phyloP scores from a whole-genome alignment of 92 coral and sea anemone genomes.

The Zoanthus sansibaricus region DNA sequence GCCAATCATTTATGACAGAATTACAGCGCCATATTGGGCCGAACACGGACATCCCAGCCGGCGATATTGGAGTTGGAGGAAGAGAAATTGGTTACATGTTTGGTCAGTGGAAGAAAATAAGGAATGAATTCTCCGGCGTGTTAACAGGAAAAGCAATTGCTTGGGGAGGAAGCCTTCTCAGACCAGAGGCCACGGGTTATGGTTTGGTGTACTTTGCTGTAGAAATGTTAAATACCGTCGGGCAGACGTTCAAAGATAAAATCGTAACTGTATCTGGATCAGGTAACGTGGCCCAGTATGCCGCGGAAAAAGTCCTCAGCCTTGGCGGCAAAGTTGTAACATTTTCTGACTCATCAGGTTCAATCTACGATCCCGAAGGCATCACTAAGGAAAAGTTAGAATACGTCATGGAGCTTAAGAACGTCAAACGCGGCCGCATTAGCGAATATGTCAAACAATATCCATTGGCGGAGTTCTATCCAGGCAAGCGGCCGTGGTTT shows the following conservation, averaged over 20 bases:
- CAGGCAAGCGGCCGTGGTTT: slow-evolving; percentile 90
- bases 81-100: slow-evolving; percentile 93
- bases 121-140: slow-evolving; percentile 91
- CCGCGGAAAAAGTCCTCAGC: slow-evolving; percentile 81
- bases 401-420: slow-evolving; percentile 74
- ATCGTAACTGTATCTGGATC: slow-evolving; percentile 83
- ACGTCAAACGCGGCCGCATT: slow-evolving; percentile 85
- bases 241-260: slow-evolving; percentile 81
- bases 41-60: slow-evolving; percentile 93
- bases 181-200: slow-evolving; percentile 95
- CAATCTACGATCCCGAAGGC: slow-evolving; percentile 83
- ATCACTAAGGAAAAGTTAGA: slow-evolving; percentile 80
- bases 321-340: slow-evolving; percentile 86
- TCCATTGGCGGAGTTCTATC: slow-evolving; percentile 78
- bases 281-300: slow-evolving; percentile 93
- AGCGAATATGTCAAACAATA: slow-evolving; percentile 73
- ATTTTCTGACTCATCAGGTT: slow-evolving; percentile 85
- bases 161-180: slow-evolving; percentile 88
- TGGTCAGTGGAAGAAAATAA: slow-evolving; percentile 89
- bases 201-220: slow-evolving; percentile 92
- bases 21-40: slow-evolving; percentile 94
- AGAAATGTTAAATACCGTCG: slow-evolving; percentile 85
- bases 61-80: slow-evolving; percentile 91
- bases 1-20: slow-evolving; percentile 94
- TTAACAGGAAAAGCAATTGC: slow-evolving; percentile 78